Evolutionary conservation across 2,797 vertebrate species (phyloP).

Genomic region (Hafferia zeledoni): DNA sequence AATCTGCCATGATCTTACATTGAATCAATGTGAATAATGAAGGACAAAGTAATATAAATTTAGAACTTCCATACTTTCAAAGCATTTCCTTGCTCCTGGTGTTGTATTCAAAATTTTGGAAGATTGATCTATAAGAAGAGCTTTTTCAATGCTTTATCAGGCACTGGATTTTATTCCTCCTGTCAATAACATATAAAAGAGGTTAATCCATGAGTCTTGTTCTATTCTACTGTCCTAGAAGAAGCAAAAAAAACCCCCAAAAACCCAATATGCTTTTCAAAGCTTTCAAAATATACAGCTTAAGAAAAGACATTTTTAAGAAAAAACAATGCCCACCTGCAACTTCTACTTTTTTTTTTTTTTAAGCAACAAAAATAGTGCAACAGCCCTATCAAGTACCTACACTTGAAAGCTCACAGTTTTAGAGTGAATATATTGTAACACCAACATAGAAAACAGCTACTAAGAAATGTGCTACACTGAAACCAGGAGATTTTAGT

Average conservation of each 20-base stretch:
- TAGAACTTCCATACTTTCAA: neutral
- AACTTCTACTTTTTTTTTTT: neutral
- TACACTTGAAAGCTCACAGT: neutral
- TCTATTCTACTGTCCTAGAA: neutral
- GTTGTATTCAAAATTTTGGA: neutral
- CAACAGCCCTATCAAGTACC: neutral
- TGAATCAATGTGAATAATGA: neutral
- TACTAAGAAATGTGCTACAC: neutral
- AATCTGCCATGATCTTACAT: neutral
- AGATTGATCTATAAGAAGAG: neutral
- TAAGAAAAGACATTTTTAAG: neutral
- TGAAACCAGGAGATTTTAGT: neutral
- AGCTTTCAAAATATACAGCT: neutral
- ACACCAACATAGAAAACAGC: neutral
- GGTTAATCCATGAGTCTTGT: neutral
- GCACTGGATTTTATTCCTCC: neutral
- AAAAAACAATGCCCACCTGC: neutral
- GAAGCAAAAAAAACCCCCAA: neutral
- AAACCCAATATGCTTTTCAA: neutral
- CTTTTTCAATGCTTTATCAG: neutral
- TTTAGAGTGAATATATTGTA: neutral
- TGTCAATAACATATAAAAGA: neutral
- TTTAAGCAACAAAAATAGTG: neutral
- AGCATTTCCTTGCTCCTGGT: neutral
- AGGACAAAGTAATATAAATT: neutral